Evolutionary conservation across 2,888 invertebrate genomes (phyloP).

Genomic region (Drosophila helvetica): DNA sequence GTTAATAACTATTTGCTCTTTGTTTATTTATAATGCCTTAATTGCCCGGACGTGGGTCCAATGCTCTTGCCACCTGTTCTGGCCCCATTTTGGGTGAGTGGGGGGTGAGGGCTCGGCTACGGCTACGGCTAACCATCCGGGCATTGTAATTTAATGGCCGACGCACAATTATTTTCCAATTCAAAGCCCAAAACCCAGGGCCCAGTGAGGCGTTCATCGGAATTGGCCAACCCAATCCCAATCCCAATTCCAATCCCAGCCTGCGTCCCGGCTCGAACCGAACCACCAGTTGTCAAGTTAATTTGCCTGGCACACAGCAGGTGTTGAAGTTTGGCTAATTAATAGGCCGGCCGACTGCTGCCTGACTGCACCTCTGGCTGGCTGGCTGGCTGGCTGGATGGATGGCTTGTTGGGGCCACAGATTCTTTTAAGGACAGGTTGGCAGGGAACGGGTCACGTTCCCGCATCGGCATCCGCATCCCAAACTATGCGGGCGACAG

Average conservation of each 20-base stretch:
- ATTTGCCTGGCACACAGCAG: constrained; percentile 69
- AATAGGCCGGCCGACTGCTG: constrained; percentile 54
- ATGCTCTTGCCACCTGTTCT: constrained; percentile 54
- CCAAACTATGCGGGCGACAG: constrained; percentile 67
- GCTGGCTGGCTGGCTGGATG: constrained; percentile 3
- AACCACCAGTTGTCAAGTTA: constrained; percentile 63
- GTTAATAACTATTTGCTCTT: constrained; percentile 75
- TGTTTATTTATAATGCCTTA: constrained; percentile 75
- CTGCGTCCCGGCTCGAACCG: too few relatives aligned
- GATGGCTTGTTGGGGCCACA: background rate
- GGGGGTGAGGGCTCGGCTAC: background rate
- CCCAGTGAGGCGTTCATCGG: constrained; percentile 19
- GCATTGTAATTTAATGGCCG: constrained; percentile 75
- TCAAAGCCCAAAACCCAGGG: constrained; percentile 57
- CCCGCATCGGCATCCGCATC: constrained; percentile 20
- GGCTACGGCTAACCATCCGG: constrained; percentile 50
- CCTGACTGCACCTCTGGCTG: background rate
- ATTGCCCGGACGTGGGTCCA: constrained; percentile 66
- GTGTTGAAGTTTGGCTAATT: constrained; percentile 77
- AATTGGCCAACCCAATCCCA: constrained; percentile 7
- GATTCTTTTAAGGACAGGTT: constrained; percentile 4
- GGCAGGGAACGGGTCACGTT: constrained; percentile 62
- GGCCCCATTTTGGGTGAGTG: constrained; percentile 28
- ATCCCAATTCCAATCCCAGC: constrained; percentile 8
- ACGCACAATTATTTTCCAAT: constrained; percentile 76